Base-by-base conservation (phyloP, 2,797 vertebrate genomes). In the Urophycis tenuis region DNA sequence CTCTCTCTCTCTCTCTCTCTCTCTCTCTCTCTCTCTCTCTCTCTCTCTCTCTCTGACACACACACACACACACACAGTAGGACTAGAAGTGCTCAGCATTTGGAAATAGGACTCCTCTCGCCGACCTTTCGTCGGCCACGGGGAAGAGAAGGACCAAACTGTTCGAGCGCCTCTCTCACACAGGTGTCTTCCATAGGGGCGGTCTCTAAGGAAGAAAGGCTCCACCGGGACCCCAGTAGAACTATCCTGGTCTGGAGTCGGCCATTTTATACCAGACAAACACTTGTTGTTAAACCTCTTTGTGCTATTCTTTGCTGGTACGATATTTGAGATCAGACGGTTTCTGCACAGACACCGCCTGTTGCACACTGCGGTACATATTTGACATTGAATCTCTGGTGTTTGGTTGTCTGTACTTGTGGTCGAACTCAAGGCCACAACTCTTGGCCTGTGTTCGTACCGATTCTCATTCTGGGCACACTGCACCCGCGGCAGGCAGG, bases 41-140 rank as follows among this genome's bases (percentile, higher is more conserved):
- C 45, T 19, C 45, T 19, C 45, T 49, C 45, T 49, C 49, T 60
- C 49, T 60, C 53, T 60, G 22, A 33, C 60, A 71, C 74, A 76
- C 74, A 60, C 75, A n/a, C n/a, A n/a, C n/a, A n/a, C n/a, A 78
- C 30, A 30, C 31, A 74, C 71, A 74, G 75, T 71, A 78, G 85
- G 81, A 87, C 86, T 83, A 85, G 82, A 85, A 85, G 83, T 73
- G 36, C 79, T 14, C 82, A 85, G 79, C 89, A 84, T 25, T 74
- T 88, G 67, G 86, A 86, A 87, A 89, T 35, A 0, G 3, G 83
- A 91, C 85, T 85, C 83, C 76, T 81, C 41, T 15, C 30, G 0
- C 2, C 82, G 75, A 81, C 74, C 74, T 78, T 84, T 74, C 64
- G 71, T 79, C 69, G 53, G 76, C 9, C 79, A 64, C 74, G 34